A percentile compares a stretch with the other conserved stretches of the same genome.
phyloP scores from a whole-genome alignment of 1,140 invertebrate species.

The Spodoptera litura region DNA sequence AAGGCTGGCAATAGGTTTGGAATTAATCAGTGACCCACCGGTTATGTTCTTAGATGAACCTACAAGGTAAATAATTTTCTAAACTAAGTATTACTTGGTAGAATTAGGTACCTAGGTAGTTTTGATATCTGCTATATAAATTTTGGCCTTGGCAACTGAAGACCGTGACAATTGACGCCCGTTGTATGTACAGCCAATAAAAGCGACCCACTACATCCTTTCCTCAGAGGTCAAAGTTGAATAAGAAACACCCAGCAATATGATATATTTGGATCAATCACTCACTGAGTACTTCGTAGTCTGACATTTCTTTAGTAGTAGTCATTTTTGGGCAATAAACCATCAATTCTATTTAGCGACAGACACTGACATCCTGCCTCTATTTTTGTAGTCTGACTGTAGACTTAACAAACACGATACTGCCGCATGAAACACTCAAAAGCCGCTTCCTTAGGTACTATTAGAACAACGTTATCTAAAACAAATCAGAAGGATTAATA shows the following conservation, averaged over 20 bases:
- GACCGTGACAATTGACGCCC: too few relatives aligned
- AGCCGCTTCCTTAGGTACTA: not conserved
- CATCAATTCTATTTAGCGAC: not conserved
- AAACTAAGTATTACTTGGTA: too few relatives aligned
- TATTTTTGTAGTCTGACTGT: conserved; percentile 5
- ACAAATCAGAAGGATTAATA: conserved; percentile 32
- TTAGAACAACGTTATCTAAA: conserved; percentile 12
- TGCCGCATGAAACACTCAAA: conserved; percentile 20
- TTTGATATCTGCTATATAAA: not conserved
- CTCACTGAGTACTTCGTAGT: too few relatives aligned
- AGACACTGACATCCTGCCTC: conserved; percentile 8
- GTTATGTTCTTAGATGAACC: conserved; percentile 97
- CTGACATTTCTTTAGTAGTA: too few relatives aligned
- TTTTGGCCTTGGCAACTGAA: conserved; percentile 2
- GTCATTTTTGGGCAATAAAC: too few relatives aligned
- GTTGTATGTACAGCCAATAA: not conserved
- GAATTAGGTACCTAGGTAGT: too few relatives aligned
- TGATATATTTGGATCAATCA: not conserved
- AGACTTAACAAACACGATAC: not conserved
- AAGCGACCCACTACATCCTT: conserved; percentile 14
- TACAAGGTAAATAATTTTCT: conserved; percentile 90
- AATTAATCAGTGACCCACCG: conserved; percentile 94
- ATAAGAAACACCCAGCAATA: not conserved
- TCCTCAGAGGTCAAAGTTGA: not conserved
- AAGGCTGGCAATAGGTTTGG: conserved; percentile 94